These are phyloP conservation scores for Spisula subtruncata DNA, from an alignment of 2,888 invertebrate species.

Conservation along the genomic window DNA sequence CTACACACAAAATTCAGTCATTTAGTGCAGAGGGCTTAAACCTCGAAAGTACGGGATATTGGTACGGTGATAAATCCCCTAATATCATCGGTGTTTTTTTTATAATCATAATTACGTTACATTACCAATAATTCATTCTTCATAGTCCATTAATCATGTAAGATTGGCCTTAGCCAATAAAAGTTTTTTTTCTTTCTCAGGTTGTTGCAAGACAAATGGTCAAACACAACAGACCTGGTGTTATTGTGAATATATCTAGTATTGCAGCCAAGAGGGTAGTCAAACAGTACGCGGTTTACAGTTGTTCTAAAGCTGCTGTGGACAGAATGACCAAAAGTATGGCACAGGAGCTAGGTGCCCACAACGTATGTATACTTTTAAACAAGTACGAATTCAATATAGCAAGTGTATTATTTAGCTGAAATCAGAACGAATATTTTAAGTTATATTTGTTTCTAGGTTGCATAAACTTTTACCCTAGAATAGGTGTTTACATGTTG, in stretches of 20 bases:
- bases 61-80: neutral
- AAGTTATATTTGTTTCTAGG: no score
- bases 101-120: neutral
- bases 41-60: neutral
- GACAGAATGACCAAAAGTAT: constrained; percentile 17
- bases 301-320: constrained; percentile 15
- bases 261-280: neutral
- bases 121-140: neutral
- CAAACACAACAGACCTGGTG: neutral
- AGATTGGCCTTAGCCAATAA: neutral
- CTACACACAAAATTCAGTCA: no score
- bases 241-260: constrained; percentile 34
- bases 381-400: no score
- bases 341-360: constrained; percentile 19
- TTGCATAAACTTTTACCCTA: no score
- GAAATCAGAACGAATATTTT: no score
- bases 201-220: constrained; percentile 29
- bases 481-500: no score
- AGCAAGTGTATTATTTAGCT: no score
- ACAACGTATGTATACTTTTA: no score
- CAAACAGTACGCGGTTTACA: neutral
- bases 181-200: neutral
- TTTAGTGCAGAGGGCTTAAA: neutral
- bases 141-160: neutral
- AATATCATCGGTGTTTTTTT: neutral